A percentile compares a stretch with the other conserved stretches of the same genome.
Evolutionary conservation across 1,140 invertebrate species (phyloP).

Genomic region (Battus philenor): DNA sequence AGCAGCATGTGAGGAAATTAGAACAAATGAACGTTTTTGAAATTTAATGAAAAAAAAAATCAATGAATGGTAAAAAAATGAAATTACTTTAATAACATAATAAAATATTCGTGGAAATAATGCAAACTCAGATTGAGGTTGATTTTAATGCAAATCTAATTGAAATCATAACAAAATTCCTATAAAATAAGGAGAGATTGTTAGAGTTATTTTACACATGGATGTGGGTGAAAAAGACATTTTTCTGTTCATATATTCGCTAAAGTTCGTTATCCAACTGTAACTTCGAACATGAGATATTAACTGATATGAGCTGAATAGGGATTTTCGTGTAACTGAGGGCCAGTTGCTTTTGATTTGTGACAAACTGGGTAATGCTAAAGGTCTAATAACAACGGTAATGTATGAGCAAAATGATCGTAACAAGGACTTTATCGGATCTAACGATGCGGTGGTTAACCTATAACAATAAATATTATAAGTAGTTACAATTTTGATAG

Average conservation of each 20-base stretch:
- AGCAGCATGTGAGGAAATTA: slow-evolving; percentile 72
- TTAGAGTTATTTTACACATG: slow-evolving; percentile 59
- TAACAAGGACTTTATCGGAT: slow-evolving; percentile 48
- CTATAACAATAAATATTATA: slow-evolving; percentile 61
- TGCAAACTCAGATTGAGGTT: slow-evolving; percentile 13
- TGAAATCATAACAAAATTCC: slow-evolving; percentile 50
- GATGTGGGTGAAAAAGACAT: slow-evolving; percentile 64
- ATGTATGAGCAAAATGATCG: slow-evolving; percentile 41
- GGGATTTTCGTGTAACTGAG: slow-evolving; percentile 28
- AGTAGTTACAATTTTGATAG: slow-evolving; percentile 5
- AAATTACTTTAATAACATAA: too few relatives aligned
- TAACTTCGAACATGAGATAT: slow-evolving; percentile 30
- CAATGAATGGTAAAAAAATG: not conserved
- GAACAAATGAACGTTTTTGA: slow-evolving; percentile 33
- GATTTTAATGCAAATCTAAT: slow-evolving; percentile 1
- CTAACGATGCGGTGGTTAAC: slow-evolving; percentile 61
- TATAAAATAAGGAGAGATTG: slow-evolving; percentile 57
- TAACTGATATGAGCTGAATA: slow-evolving; percentile 30
- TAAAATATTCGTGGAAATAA: too few relatives aligned
- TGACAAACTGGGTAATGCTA: slow-evolving; percentile 37
- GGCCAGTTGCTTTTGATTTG: slow-evolving; percentile 34
- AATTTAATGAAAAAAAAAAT: slow-evolving; percentile 21
- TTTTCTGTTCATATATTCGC: slow-evolving; percentile 63
- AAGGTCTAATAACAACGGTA: slow-evolving; percentile 35
- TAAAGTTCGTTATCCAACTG: slow-evolving; percentile 53